Base-by-base conservation (phyloP, 2,888 invertebrate genomes). In the Cetonia aurata region DNA sequence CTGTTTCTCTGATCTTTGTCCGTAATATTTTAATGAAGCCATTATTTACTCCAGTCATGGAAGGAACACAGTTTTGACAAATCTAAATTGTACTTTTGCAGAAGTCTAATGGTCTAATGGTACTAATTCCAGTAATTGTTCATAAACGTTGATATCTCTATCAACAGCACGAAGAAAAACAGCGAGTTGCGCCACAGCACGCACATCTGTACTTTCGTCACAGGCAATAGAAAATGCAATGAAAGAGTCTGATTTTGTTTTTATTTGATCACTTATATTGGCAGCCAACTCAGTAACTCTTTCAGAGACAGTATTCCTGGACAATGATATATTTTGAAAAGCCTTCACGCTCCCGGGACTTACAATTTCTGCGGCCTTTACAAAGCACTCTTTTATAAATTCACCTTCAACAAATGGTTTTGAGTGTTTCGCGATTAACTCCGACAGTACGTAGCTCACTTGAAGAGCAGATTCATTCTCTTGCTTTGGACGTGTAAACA, bases 291-390 rank as follows among this genome's bases (percentile, higher is more conserved):
- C 50, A 50, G 17, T 50, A 50, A 37, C 37, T 37, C 3, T 37
- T 9, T 37, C 37, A 33, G 33, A 3, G 33, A 8, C 37, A 37
- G 8, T 37, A 6, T 3, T 37, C 37, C 8, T 3, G 8, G 8
- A 8, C 37, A 33, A 33, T 6, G 33, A 33, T 33, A 33, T 33
- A 33, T 37, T 37, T 37, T 37, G 37, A 37, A 33, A 33, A 33
- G 33, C 33, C 33, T 33, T 33, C 33, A 33, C 6, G 33, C 33
- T 33, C 6, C 33, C 33, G 33, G 33, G 33, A 33, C 33, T 50
- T 50, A 50, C 50, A 50, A 50, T 50, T 50, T 50, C n/a, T 6
- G 50, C 50, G 50, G 50, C 15, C 50, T 50, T 33, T 33, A 33
- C 33, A 33, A 33, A 6, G 33, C 33, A 6, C 33, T 33, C 33